Evolutionary conservation across 2,113 vertebrate species (phyloP).

Genomic region (Engraulis encrasicolus): DNA sequence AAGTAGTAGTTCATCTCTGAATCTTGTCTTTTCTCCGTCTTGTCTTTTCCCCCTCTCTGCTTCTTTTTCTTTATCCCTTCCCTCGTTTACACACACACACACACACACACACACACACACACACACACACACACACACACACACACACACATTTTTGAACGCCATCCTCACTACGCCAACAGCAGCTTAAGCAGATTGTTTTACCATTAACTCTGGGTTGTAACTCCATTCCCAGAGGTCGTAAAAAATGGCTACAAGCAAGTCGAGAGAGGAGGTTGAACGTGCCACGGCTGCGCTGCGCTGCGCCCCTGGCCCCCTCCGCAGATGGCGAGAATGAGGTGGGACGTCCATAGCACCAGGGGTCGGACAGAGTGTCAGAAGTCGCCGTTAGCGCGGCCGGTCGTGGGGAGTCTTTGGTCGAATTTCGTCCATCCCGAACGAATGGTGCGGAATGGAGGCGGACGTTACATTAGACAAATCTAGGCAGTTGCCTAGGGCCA

Average conservation of each 20-base stretch:
- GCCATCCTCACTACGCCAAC: constrained; percentile 26
- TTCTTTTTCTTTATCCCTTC: background rate
- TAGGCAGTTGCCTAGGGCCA: too few relatives aligned
- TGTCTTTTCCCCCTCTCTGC: background rate
- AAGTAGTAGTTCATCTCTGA: background rate
- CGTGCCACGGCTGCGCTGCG: background rate
- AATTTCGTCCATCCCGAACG: background rate
- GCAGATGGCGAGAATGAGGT: constrained; percentile 25
- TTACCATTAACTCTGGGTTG: constrained; percentile 45
- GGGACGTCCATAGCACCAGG: constrained; percentile 18
- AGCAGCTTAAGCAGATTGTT: constrained; percentile 44
- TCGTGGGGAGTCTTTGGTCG: constrained; percentile 29
- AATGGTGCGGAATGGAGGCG: too few relatives aligned
- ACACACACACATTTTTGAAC: background rate
- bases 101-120: too few relatives aligned
- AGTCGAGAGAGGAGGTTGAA: constrained; percentile 26
- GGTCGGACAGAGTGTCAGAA: constrained; percentile 39
- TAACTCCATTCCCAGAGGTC: constrained; percentile 33
- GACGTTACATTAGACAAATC: too few relatives aligned
- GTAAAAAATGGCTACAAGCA: constrained; percentile 48
- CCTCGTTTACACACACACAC: background rate
- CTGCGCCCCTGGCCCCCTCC: constrained; percentile 22
- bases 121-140: background rate
- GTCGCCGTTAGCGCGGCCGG: constrained; percentile 38
- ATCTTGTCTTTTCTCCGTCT: background rate